These are phyloP conservation scores for Aythya baeri DNA, from an alignment of 2,113 vertebrate genomes.

Conservation along the genomic window DNA sequence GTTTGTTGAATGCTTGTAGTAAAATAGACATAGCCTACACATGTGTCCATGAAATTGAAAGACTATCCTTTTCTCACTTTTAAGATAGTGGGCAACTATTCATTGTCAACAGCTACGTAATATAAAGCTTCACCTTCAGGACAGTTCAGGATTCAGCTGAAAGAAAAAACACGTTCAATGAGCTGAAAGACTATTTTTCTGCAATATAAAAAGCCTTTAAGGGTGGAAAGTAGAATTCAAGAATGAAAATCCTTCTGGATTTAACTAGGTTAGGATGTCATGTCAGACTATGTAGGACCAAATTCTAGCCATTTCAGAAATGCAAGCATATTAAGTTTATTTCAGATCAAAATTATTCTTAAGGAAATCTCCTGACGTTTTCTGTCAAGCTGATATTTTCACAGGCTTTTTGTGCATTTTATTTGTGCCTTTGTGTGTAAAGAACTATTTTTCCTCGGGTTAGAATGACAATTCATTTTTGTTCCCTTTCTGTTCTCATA, in stretches of 20 bases:
- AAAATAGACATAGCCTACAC: neutral
- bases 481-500: neutral
- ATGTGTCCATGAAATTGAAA: neutral
- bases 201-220: accelerated
- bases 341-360: neutral
- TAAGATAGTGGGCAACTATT: neutral
- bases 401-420: neutral
- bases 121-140: neutral
- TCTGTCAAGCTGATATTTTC: neutral
- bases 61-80: neutral
- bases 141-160: neutral
- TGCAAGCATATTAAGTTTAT: neutral
- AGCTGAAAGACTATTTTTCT: neutral
- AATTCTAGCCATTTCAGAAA: neutral
- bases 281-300: neutral
- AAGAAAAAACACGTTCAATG: neutral
- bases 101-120: neutral
- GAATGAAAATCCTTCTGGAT: neutral
- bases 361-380: neutral
- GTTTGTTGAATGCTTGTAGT: neutral
- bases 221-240: neutral
- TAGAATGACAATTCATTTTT: neutral
- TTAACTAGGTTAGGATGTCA: neutral
- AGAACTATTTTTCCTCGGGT: neutral
- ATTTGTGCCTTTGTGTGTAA: neutral